phyloP scores from a whole-genome alignment of 2,888 invertebrate genomes.

The Andrena bucephala region DNA sequence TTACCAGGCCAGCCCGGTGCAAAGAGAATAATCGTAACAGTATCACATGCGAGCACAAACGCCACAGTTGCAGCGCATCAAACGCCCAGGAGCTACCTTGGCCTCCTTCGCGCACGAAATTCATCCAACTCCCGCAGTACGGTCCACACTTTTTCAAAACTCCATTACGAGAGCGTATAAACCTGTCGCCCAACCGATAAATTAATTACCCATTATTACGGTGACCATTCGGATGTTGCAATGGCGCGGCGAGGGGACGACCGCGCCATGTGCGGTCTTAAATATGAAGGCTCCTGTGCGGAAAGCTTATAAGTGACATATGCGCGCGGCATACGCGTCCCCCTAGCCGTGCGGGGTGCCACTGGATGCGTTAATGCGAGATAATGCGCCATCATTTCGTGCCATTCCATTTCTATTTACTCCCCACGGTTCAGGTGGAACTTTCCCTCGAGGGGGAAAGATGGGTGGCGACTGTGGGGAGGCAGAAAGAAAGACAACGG shows the following conservation, averaged over 20 bases:
- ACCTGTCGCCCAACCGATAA: slow-evolving; percentile 24
- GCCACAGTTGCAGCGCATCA: not conserved
- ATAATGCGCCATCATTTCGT: slow-evolving; percentile 66
- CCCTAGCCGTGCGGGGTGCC: slow-evolving; percentile 46
- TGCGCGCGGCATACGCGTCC: slow-evolving; percentile 55
- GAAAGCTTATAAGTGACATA: slow-evolving; percentile 68
- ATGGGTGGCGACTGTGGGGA: not conserved
- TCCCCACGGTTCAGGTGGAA: slow-evolving; percentile 63
- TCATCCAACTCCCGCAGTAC: not conserved
- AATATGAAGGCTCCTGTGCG: slow-evolving; percentile 57
- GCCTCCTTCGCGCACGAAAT: not conserved
- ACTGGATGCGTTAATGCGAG: slow-evolving; percentile 64
- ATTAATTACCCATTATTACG: slow-evolving; percentile 54
- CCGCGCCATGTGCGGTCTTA: slow-evolving; percentile 65
- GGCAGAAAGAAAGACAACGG: not conserved
- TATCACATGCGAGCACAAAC: not conserved
- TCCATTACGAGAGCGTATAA: slow-evolving; percentile 9
- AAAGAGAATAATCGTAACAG: slow-evolving; percentile 17
- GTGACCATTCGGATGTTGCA: not conserved
- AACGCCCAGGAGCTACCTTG: not conserved
- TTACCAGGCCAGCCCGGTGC: not conserved
- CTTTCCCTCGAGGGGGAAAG: slow-evolving; percentile 23
- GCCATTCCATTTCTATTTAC: slow-evolving; percentile 57
- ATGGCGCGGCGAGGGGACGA: slow-evolving; percentile 25
- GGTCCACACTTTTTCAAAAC: slow-evolving; percentile 11